A percentile compares a stretch with the other conserved stretches of the same genome.
Evolutionary conservation across 2,888 invertebrate genomes (phyloP).

Genomic region (Platycnemis pennipes): DNA sequence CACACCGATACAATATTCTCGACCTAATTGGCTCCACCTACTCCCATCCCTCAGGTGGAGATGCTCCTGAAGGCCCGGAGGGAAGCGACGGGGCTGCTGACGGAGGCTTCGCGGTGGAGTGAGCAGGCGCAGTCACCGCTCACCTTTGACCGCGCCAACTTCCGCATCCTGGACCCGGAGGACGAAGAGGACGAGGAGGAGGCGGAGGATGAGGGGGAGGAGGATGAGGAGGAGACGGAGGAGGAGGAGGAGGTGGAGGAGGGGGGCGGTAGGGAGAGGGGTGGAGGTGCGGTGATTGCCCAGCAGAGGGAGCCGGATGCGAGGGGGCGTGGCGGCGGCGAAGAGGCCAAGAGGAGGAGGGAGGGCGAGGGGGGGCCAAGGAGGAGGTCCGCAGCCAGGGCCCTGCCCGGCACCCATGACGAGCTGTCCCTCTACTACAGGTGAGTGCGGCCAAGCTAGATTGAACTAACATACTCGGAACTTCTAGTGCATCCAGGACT

Average conservation of each 20-base stretch:
- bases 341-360: background rate
- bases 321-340: background rate
- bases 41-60: conserved; percentile 78
- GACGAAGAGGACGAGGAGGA: conserved; percentile 80
- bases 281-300: background rate
- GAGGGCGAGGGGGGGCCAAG: background rate
- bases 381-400: background rate
- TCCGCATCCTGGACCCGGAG: conserved; percentile 80
- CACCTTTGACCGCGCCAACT: conserved; percentile 82
- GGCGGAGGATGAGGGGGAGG: background rate
- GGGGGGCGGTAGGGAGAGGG: background rate
- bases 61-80: conserved; percentile 82
- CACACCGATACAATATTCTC: too few species aligned
- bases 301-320: background rate
- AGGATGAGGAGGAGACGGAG: background rate
- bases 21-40: too few species aligned
- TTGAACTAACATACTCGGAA: too few species aligned
- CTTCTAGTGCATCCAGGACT: too few species aligned
- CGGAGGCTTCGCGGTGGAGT: conserved; percentile 82
- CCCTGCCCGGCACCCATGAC: conserved; percentile 69
- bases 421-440: conserved; percentile 80
- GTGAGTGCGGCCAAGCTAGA: conserved; percentile 75
- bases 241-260: background rate
- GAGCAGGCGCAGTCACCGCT: conserved; percentile 78
- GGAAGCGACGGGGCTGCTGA: conserved; percentile 81